Evolutionary conservation across 2,113 vertebrate genomes (phyloP).

Genomic region (Charina bottae): DNA sequence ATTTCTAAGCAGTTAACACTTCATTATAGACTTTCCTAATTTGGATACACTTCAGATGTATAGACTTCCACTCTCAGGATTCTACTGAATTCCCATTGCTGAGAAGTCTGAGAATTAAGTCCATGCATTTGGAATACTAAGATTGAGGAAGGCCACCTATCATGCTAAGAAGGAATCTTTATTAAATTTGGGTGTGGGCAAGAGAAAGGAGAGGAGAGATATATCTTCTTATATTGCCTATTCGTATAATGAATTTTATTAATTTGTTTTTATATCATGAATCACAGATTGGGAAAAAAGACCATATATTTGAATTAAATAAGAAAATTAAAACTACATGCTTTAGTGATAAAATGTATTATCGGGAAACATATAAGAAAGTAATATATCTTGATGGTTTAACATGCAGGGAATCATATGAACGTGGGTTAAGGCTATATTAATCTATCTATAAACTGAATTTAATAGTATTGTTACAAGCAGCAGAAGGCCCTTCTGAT

Average conservation of each 20-base stretch:
- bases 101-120: not conserved
- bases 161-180: not conserved
- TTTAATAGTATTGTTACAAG: not conserved
- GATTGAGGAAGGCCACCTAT: not conserved
- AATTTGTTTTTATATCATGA: not conserved
- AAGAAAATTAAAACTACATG: not conserved
- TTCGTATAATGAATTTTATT: not conserved
- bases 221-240: not conserved
- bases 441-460: not conserved
- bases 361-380: not conserved
- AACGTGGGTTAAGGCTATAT: not conserved
- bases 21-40: not conserved
- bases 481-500: not conserved
- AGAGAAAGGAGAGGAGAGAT: not conserved
- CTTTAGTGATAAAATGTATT: not conserved
- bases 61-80: not conserved
- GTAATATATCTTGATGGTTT: not conserved
- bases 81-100: not conserved
- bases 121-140: not conserved
- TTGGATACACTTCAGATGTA: not conserved
- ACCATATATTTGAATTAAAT: not conserved
- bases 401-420: not conserved
- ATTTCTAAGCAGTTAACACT: not conserved
- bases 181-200: not conserved
- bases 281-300: not conserved